phyloP scores from a whole-genome alignment of 2,113 vertebrate genomes.

The Ictalurus furcatus region DNA sequence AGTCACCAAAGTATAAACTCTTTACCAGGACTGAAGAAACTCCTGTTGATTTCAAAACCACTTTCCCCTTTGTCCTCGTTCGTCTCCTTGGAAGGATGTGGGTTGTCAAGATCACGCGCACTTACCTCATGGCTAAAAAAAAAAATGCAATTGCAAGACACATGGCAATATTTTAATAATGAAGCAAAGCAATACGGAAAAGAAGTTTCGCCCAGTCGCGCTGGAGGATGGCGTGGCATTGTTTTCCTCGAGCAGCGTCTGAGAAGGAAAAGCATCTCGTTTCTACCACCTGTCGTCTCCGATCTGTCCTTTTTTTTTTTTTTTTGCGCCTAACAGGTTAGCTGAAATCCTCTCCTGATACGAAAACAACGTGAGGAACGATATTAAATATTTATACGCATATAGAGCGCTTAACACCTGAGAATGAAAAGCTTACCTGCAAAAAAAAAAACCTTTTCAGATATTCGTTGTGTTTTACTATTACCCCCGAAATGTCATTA shows the following conservation, averaged over 20 bases:
- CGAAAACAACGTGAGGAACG: not conserved
- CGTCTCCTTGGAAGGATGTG: conserved; percentile 10
- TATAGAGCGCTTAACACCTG: not conserved
- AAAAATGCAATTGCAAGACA: conserved; percentile 1
- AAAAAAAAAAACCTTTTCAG: not conserved
- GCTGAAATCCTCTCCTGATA: not conserved
- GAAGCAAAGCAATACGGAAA: conserved; percentile 16
- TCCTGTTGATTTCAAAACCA: conserved; percentile 30
- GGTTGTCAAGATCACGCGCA: conserved; percentile 25
- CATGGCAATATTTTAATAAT: conserved; percentile 6
- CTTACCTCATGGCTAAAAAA: conserved; percentile 32
- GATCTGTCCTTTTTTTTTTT: not conserved
- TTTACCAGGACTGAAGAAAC: conserved; percentile 29
- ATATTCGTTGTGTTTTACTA: conserved; percentile 16
- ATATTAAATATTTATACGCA: not conserved
- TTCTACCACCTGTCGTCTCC: not conserved
- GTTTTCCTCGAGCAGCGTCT: conserved; percentile 21
- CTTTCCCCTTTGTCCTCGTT: conserved; percentile 8
- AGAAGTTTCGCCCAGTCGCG: not conserved
- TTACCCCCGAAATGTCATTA: conserved; percentile 14
- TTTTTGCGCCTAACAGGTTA: not conserved
- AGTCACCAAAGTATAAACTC: conserved; percentile 43
- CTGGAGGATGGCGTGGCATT: not conserved
- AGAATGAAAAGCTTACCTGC: conserved; percentile 12
- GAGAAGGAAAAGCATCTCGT: not conserved